phyloP scores from a whole-genome alignment of 2,888 invertebrate genomes.

The Spilosoma lubricipeda region DNA sequence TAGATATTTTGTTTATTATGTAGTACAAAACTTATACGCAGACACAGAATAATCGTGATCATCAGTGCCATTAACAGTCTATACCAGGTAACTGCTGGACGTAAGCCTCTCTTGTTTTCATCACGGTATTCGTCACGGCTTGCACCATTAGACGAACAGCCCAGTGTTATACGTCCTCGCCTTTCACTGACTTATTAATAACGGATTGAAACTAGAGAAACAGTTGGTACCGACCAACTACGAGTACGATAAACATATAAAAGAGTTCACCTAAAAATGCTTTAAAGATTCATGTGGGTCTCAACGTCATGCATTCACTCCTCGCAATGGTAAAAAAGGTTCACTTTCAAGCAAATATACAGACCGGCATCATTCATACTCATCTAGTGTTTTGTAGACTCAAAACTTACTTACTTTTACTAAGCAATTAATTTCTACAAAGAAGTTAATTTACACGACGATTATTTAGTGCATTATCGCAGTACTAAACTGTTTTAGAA shows the following conservation, averaged over 20 bases:
- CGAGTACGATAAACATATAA: constrained; percentile 56
- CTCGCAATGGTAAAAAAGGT: constrained; percentile 70
- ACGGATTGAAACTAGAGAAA: neutral
- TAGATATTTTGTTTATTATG: too few relatives aligned
- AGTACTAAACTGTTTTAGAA: neutral
- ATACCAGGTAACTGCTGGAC: too few relatives aligned
- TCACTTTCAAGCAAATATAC: constrained; percentile 82
- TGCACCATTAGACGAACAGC: too few relatives aligned
- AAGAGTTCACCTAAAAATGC: constrained; percentile 68
- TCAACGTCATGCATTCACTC: constrained; percentile 70
- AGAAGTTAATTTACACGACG: neutral
- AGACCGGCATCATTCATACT: constrained; percentile 78
- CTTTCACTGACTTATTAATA: neutral
- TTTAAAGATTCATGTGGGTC: constrained; percentile 72
- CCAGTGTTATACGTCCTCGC: too few relatives aligned
- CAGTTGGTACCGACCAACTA: constrained; percentile 33
- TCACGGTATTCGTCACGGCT: too few relatives aligned
- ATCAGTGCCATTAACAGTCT: too few relatives aligned
- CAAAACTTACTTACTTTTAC: constrained; percentile 26
- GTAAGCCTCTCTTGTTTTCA: too few relatives aligned
- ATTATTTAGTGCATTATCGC: neutral
- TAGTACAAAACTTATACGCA: neutral
- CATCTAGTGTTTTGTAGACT: constrained; percentile 52
- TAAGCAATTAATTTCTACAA: constrained; percentile 11
- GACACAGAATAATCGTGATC: neutral